A percentile compares a stretch with the other conserved stretches of the same genome.
These are phyloP conservation scores for Hypomesus transpacificus DNA, from an alignment of 2,113 vertebrate genomes.

Conservation along the genomic window DNA sequence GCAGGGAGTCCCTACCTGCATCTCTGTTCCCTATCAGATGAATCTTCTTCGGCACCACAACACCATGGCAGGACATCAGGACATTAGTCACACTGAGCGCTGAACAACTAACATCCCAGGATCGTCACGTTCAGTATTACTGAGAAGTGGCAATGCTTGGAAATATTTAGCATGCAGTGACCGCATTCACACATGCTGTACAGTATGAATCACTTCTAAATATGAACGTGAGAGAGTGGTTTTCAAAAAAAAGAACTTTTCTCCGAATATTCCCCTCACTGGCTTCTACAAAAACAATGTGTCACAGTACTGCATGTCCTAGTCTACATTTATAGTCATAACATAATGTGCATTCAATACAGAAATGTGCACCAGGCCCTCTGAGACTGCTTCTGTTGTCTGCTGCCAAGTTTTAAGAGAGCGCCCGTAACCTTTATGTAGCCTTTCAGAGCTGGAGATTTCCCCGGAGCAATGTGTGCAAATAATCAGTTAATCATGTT, in stretches of 20 bases:
- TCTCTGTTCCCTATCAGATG: not conserved
- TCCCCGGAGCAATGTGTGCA: not conserved
- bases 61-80: too few relatives aligned
- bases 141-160: too few relatives aligned
- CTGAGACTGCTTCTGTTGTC: not conserved
- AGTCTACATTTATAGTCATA: not conserved
- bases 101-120: not conserved
- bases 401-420: constrained; percentile 3
- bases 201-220: too few relatives aligned
- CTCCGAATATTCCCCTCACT: not conserved
- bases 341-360: constrained; percentile 1
- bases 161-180: not conserved
- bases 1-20: not conserved
- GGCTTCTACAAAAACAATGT: not conserved
- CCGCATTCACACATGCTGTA: not conserved
- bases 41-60: too few relatives aligned
- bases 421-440: constrained; percentile 2
- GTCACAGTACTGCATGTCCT: not conserved
- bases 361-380: not conserved
- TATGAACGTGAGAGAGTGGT: not conserved
- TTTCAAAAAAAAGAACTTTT: not conserved
- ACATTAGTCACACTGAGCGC: not conserved
- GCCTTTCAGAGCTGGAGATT: not conserved
- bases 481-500: not conserved
- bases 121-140: too few relatives aligned